A percentile compares a stretch with the other conserved stretches of the same genome.
These are phyloP conservation scores for Drosophila seclusa DNA, from an alignment of 2,888 invertebrate genomes.

Conservation along the genomic window DNA sequence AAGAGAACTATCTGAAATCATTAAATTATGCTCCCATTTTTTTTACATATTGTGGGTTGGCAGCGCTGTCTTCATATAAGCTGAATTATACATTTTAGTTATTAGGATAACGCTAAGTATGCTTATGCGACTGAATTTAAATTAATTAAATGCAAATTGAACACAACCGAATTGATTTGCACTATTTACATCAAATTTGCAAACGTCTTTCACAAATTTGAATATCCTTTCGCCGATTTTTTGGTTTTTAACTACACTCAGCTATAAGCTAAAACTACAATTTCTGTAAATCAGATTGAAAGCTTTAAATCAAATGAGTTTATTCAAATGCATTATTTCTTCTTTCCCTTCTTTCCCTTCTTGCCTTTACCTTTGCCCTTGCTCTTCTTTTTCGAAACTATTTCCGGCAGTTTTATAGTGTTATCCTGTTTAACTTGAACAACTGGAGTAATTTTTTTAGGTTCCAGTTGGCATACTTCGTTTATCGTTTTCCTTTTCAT, in stretches of 20 bases:
- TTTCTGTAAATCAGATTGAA: neutral
- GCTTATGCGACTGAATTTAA: constrained; percentile 80
- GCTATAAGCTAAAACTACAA: neutral
- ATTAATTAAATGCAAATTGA: constrained; percentile 66
- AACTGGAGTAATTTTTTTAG: constrained; percentile 24
- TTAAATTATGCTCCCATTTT: constrained; percentile 26
- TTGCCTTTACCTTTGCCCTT: constrained; percentile 10
- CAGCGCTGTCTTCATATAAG: constrained; percentile 67
- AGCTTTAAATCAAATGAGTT: neutral
- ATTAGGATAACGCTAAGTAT: constrained; percentile 76
- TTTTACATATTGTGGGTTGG: constrained; percentile 48
- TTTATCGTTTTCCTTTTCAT: constrained; percentile 43
- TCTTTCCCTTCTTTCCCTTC: constrained; percentile 21
- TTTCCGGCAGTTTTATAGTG: neutral
- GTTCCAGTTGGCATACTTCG: constrained; percentile 42
- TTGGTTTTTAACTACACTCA: neutral
- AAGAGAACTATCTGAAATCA: constrained; percentile 32
- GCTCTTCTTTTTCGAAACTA: neutral
- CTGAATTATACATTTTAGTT: constrained; percentile 77
- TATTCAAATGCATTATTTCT: constrained; percentile 28
- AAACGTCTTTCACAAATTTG: neutral
- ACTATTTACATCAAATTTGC: neutral
- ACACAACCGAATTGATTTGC: neutral
- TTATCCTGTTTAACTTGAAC: neutral
- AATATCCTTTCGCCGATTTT: neutral